Conservation (phyloP, 2,797 vertebrate species). For the Syngnathus rostellatus region DNA sequence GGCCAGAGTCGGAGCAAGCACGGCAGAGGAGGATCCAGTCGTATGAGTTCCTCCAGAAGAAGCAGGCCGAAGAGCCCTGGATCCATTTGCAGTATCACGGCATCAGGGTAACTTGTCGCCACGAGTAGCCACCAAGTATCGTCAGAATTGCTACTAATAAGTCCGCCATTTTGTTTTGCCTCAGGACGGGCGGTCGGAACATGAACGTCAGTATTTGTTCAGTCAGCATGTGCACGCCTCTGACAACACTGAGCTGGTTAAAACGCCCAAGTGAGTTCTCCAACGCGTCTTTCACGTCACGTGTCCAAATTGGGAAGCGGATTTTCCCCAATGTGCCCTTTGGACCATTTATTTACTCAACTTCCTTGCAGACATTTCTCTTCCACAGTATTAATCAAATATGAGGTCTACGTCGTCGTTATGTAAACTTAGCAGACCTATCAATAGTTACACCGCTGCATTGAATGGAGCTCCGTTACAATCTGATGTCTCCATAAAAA, state of each 20-base stretch:
- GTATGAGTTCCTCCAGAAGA: slow-evolving; percentile 96
- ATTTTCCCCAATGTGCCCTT: neutral
- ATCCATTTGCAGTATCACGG: slow-evolving; percentile 84
- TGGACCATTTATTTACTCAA: neutral
- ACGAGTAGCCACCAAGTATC: neutral
- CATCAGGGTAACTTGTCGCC: slow-evolving; percentile 64
- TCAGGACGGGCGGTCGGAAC: slow-evolving; percentile 90
- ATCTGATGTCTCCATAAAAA: neutral
- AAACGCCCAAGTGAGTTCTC: slow-evolving; percentile 82
- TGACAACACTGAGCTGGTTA: slow-evolving; percentile 86
- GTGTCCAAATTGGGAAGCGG: neutral
- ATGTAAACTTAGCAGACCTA: too few species aligned
- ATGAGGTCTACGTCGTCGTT: too few species aligned
- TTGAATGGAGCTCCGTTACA: neutral
- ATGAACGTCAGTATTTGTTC: slow-evolving; percentile 91
- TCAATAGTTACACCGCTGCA: neutral
- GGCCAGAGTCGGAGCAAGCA: slow-evolving; percentile 91
- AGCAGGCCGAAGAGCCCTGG: slow-evolving; percentile 95
- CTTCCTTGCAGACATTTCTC: too few species aligned
- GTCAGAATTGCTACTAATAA: neutral
- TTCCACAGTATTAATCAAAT: too few species aligned
- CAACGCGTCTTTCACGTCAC: too few species aligned
- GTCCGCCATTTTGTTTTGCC: slow-evolving; percentile 8
- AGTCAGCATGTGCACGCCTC: slow-evolving; percentile 78
- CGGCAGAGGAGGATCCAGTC: slow-evolving; percentile 90